Evolutionary conservation across 2,113 vertebrate genomes (phyloP), one percentile per base, ranked within the genome.

Genomic region (Piaya cayana): DNA sequence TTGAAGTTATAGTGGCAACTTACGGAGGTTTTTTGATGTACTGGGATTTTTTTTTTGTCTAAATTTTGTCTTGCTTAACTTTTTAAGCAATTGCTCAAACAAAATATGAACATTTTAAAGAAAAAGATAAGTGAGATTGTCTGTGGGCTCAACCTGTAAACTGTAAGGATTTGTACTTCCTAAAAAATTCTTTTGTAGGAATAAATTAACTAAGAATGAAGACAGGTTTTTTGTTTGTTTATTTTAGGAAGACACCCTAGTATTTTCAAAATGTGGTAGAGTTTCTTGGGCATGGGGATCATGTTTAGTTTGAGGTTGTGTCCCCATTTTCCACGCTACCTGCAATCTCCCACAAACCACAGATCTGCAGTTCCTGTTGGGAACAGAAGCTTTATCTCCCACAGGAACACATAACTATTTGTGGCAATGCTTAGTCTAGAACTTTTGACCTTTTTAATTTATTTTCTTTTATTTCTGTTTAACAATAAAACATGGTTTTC

Each of bases 1-100:
- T 90, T 75, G 47, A 88, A 82, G 36, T 63, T 90, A 32, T 1
- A 65, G 27, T 65, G 34, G 43, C 7, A 79, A 8, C 18, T 53
- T 62, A 19, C 0, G 6, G 22, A 0, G 1, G 5, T 37, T 72
- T 79, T 56, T 64, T 55, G 3, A 62, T 12, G 30, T 74, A 53
- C 18, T 60, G 7, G 1, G 21, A 39, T 39, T 39, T 39, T 18
- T 49, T 50, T 68, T 10, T 70, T 83, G 45, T 34, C 13, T 47
- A 17, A 76, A 21, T 25, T 4, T 80, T 65, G 65, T 37, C 22
- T 91, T 72, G 32, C 34, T 86, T 88, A 76, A 45, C 23, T 87
- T 49, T 49, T 49, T 65, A 39, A 94, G 39, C 49, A 68, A 3
- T 63, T 84, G 4, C 23, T 72, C 15, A 53, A 76, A 56, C 2